A percentile compares a stretch with the other conserved stretches of the same genome.
These are phyloP conservation scores for Mechanitis mazaeus DNA, from an alignment of 2,888 invertebrate genomes.

Conservation along the genomic window DNA sequence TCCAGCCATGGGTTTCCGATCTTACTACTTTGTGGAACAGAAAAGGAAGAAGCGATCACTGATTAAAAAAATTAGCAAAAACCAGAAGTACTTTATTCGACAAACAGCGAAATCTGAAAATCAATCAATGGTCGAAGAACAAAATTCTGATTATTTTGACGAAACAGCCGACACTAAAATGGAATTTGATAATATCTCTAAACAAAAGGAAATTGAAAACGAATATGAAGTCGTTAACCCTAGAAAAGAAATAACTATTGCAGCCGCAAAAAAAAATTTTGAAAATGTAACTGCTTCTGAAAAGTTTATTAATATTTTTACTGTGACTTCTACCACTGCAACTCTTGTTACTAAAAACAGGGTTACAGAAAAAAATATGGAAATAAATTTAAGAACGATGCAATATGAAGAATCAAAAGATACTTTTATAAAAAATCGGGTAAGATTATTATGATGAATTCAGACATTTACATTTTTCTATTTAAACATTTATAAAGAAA, in stretches of 20 bases:
- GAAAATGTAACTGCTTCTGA: constrained; percentile 7
- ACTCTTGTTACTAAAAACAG: constrained; percentile 5
- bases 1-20: constrained; percentile 82
- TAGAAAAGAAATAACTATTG: background rate
- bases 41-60: constrained; percentile 31
- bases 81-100: constrained; percentile 39
- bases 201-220: constrained; percentile 2
- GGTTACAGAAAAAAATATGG: background rate
- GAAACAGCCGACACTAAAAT: constrained; percentile 20
- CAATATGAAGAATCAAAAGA: constrained; percentile 29
- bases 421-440: constrained; percentile 43
- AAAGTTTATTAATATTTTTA: too few species aligned
- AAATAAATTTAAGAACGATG: background rate
- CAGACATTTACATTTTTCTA: background rate
- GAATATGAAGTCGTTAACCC: constrained; percentile 14
- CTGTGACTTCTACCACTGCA: background rate
- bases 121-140: constrained; percentile 27
- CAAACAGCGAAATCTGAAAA: constrained; percentile 36
- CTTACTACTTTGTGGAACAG: constrained; percentile 70
- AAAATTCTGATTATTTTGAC: constrained; percentile 36
- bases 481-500: background rate
- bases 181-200: constrained; percentile 11
- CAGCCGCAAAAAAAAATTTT: constrained; percentile 9
- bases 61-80: constrained; percentile 41
- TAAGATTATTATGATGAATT: constrained; percentile 15